Conservation (phyloP, 1,140 invertebrate genomes). For the Pseudomyrmex gracilis region DNA sequence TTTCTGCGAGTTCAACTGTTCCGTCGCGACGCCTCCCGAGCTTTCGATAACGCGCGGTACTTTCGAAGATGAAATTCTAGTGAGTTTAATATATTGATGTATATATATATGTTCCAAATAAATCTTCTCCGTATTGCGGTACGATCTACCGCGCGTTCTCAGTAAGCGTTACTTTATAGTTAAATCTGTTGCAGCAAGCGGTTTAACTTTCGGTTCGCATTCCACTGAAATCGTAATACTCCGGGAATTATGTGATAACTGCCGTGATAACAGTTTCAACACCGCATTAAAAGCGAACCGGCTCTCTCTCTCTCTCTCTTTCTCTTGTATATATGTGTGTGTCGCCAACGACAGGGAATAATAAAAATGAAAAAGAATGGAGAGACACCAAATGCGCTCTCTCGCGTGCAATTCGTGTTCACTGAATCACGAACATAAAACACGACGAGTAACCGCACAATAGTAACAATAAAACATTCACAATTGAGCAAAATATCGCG, state of each 20-base stretch:
- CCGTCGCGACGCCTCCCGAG: neutral
- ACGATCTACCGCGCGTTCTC: neutral
- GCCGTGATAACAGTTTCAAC: slow-evolving; percentile 34
- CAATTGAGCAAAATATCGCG: slow-evolving; percentile 1
- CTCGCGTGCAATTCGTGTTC: neutral
- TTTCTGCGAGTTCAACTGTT: neutral
- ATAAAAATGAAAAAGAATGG: slow-evolving; percentile 25
- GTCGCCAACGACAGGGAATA: neutral
- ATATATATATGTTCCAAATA: no score
- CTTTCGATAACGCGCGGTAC: slow-evolving; percentile 7
- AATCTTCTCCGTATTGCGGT: no score
- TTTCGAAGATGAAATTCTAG: neutral
- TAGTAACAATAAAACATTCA: neutral
- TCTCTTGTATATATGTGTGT: neutral
- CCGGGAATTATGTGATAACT: slow-evolving; percentile 44
- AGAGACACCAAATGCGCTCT: neutral
- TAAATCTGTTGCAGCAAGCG: neutral
- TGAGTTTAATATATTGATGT: neutral
- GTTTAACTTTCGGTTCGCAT: slow-evolving; percentile 10
- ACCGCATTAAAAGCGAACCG: neutral
- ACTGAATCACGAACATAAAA: neutral
- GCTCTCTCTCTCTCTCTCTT: neutral
- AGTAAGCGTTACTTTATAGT: neutral
- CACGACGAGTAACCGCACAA: neutral
- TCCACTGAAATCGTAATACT: slow-evolving; percentile 20